phyloP scores from a whole-genome alignment of 1,140 invertebrate genomes.

The Drosophila nebulosa region DNA sequence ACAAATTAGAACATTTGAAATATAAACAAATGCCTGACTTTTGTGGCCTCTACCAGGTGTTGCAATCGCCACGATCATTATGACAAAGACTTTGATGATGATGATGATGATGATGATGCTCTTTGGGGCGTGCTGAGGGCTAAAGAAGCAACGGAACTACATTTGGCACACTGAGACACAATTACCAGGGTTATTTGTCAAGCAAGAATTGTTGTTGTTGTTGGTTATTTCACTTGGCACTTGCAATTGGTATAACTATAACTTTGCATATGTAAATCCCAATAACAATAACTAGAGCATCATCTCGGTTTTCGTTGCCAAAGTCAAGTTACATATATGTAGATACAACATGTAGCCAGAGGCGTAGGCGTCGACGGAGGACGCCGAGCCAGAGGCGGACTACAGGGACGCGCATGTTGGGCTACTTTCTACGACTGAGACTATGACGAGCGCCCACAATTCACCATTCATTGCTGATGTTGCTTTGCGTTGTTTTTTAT shows the following conservation, averaged over 20 bases:
- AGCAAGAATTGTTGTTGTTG: background rate
- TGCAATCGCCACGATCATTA: constrained; percentile 10
- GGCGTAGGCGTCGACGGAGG: constrained; percentile 25
- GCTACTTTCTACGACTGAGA: constrained; percentile 27
- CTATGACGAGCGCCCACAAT: constrained; percentile 47
- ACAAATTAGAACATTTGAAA: constrained; percentile 26
- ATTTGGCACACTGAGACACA: constrained; percentile 34
- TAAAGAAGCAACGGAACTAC: constrained; percentile 2
- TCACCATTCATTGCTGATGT: constrained; percentile 35
- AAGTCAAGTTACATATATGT: no score
- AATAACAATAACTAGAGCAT: constrained; percentile 33
- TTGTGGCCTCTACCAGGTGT: constrained; percentile 19
- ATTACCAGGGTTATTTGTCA: constrained; percentile 11
- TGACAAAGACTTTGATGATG: background rate
- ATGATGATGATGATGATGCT: background rate
- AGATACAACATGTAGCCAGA: constrained; percentile 26
- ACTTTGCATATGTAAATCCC: constrained; percentile 12
- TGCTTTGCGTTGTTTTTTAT: constrained; percentile 46
- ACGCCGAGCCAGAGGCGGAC: background rate
- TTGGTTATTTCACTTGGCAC: constrained; percentile 20
- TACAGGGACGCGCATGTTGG: constrained; percentile 38
- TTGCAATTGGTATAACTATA: background rate
- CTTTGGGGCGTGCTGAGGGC: background rate
- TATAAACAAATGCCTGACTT: constrained; percentile 57
- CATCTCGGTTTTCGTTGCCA: constrained; percentile 40